These are phyloP conservation scores for Patiria pectinifera DNA, from an alignment of 53 echinoderm and acorn worm species.

Conservation along the genomic window DNA sequence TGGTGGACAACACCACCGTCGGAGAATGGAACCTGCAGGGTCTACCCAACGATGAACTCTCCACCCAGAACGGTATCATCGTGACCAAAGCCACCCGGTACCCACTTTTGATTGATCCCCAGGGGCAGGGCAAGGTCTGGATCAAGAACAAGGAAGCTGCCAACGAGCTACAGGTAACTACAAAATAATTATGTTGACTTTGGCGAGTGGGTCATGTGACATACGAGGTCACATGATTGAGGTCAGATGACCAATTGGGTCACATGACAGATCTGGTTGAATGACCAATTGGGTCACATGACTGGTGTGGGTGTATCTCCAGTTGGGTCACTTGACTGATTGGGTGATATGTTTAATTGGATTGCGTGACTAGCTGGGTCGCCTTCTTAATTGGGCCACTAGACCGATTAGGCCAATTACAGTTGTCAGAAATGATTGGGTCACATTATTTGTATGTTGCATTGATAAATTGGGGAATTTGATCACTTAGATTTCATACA, in stretches of 20 bases:
- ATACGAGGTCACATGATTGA: not conserved
- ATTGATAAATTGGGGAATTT: too few species aligned
- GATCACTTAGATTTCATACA: too few species aligned
- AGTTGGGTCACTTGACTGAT: not conserved
- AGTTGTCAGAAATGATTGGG: too few species aligned
- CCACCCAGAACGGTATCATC: conserved; percentile 98
- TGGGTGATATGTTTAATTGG: not conserved
- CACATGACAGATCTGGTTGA: not conserved
- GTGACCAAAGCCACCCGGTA: conserved; percentile 95
- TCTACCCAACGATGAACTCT: conserved; percentile 98
- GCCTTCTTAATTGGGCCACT: not conserved
- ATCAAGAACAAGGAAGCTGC: conserved; percentile 87
- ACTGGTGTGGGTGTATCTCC: not conserved
- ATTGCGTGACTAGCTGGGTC: not conserved
- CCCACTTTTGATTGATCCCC: conserved; percentile 94
- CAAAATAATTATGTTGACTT: too few species aligned
- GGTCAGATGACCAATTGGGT: not conserved
- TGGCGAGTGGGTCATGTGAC: not conserved
- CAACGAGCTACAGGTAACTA: conserved; percentile 82
- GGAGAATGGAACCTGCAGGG: conserved; percentile 97
- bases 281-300: not conserved
- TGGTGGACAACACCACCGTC: conserved; percentile 90
- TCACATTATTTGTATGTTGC: too few species aligned
- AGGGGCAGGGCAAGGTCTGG: conserved; percentile 98
- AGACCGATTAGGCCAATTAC: too few species aligned